Conservation (phyloP, 1,140 invertebrate genomes). For the Bombus superbus region DNA sequence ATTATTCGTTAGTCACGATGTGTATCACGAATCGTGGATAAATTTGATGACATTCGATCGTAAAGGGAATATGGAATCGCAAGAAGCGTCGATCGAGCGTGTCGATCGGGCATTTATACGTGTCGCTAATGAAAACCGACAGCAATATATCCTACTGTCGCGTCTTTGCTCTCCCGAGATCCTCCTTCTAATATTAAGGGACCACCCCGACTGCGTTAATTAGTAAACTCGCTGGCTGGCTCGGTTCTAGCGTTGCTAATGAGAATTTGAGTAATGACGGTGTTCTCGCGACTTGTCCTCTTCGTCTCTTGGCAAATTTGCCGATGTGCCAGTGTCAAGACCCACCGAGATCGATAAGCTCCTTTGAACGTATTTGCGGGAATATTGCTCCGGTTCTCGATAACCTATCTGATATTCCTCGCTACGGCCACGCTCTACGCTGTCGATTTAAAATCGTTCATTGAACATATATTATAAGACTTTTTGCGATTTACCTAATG, state of each 20-base stretch:
- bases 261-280: slow-evolving; percentile 79
- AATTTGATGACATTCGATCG: background rate
- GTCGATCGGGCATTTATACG: slow-evolving; percentile 67
- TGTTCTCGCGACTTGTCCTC: slow-evolving; percentile 64
- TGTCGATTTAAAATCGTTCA: no score
- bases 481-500: no score
- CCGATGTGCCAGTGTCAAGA: slow-evolving; percentile 50
- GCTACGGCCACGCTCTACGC: background rate
- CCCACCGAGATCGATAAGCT: slow-evolving; percentile 56
- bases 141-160: slow-evolving; percentile 70
- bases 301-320: slow-evolving; percentile 61
- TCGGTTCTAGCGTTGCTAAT: slow-evolving; percentile 71
- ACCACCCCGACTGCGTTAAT: slow-evolving; percentile 75
- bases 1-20: no score
- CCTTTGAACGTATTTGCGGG: slow-evolving; percentile 45
- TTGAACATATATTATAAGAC: no score
- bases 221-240: slow-evolving; percentile 75
- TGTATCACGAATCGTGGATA: no score
- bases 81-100: slow-evolving; percentile 51
- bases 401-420: background rate
- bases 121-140: slow-evolving; percentile 70
- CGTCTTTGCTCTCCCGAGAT: slow-evolving; percentile 52
- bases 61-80: background rate
- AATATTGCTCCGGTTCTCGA: slow-evolving; percentile 25
- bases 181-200: slow-evolving; percentile 69